Evolutionary conservation across 1,140 invertebrate species (phyloP), one percentile per base, ranked within the genome.

Genomic region (Heliconius melpomene): DNA sequence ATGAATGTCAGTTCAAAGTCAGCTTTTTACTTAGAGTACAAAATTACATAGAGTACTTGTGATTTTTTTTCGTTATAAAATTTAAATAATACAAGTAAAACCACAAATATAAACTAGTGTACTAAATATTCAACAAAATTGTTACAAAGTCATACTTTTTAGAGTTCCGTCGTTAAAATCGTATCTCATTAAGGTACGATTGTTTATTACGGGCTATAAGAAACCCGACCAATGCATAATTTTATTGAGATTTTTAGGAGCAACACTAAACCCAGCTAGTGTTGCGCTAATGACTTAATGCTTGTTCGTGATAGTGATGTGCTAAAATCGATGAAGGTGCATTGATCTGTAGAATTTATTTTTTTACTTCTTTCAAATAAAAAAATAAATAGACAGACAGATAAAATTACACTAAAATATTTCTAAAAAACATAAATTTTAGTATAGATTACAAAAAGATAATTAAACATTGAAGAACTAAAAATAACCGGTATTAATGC

Each of bases 241-340:
- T 82, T 82, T 82, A 82, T 82, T 82, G 74, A 70, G 78, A 77
- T 77, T 79, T 79, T 79, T 76, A 79, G 72, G 78, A 79, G 72
- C 75, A 82, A 82, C 81, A 79, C 81, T 80, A 83, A 72, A 72
- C 46, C 40, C 46, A 46, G 57, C 75, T 83, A 80, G 83, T 86
- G 84, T 86, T 82, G 83, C 77, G 79, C 82, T 87, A 87, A 88
- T 88, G 85, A 88, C 84, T 88, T 86, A 87, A 88, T 87, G 80
- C 82, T 72, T 36, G 54, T 20, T 40, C 60, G n/a, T 13, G 23
- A 66, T 84, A 88, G 85, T 80, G 83, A 79, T 82, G 84, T 76
- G 72, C 54, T 20, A 20, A 20, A 23, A 66, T 66, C 60, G 13
- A 66, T 29, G 8, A 66, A 66, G 11, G 9, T 9, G 54, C 54